Evolutionary conservation across 2,888 invertebrate species (phyloP).

Genomic region (Nephrocerus scutellatus): DNA sequence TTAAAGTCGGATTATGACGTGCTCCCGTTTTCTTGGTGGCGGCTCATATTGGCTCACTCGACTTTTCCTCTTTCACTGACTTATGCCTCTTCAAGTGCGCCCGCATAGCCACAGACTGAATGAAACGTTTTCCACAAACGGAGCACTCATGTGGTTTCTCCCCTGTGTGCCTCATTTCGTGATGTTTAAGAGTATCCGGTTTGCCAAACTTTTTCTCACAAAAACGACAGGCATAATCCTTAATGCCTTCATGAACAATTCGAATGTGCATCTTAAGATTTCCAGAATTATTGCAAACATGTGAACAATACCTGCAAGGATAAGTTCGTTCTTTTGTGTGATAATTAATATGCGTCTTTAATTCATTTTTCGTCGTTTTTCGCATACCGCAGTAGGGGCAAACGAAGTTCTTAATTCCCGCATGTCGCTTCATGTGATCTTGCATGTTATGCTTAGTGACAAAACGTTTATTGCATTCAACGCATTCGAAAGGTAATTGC

Average conservation of each 20-base stretch:
- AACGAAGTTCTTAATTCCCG: constrained; percentile 20
- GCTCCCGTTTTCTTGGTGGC: no score
- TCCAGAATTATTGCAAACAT: constrained; percentile 37
- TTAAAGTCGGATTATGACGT: no score
- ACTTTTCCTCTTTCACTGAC: no score
- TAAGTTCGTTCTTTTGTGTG: constrained; percentile 39
- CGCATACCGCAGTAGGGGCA: constrained; percentile 20
- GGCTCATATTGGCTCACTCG: no score
- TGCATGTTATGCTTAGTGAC: constrained; percentile 17
- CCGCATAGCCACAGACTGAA: no score
- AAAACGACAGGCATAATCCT: constrained; percentile 35
- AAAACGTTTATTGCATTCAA: constrained; percentile 13
- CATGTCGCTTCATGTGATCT: constrained; percentile 21
- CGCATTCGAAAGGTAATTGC: constrained; percentile 16
- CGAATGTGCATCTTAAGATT: constrained; percentile 36
- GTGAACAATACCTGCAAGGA: constrained; percentile 34
- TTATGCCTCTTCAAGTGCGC: no score
- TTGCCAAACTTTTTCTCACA: constrained; percentile 39
- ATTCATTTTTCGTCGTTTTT: constrained; percentile 17
- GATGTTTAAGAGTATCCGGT: constrained; percentile 39
- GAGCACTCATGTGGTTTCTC: no score
- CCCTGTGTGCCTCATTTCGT: constrained; percentile 44
- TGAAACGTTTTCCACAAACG: no score
- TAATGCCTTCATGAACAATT: constrained; percentile 35
- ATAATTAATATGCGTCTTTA: constrained; percentile 37